Percentiles rank a stretch among this genome's conserved stretches.
phyloP scores from a whole-genome alignment of 2,888 invertebrate species.

The Hemaris fuciformis region DNA sequence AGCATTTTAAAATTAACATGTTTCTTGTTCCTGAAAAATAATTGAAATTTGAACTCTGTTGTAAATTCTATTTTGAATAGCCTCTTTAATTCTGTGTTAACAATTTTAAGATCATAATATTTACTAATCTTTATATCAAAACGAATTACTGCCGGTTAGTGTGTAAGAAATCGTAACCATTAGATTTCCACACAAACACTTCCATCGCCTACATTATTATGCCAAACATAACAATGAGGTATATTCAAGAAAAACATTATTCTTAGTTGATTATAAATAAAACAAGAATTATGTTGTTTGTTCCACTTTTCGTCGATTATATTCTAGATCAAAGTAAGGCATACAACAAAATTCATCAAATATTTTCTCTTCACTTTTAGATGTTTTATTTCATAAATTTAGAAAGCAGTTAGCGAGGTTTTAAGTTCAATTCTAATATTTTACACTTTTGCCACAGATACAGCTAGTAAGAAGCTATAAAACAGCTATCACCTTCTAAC shows the following conservation, averaged over 20 bases:
- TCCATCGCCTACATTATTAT: not conserved
- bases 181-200: not conserved
- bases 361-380: too few species aligned
- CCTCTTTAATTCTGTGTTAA: too few species aligned
- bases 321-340: not conserved
- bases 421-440: too few species aligned
- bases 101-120: too few species aligned
- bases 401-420: too few species aligned
- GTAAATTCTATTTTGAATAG: too few species aligned
- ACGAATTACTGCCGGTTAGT: not conserved
- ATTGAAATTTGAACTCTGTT: too few species aligned
- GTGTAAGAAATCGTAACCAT: not conserved
- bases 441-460: too few species aligned
- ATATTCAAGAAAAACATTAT: not conserved
- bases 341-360: too few species aligned
- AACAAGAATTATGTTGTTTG: not conserved
- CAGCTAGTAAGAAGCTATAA: too few species aligned
- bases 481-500: too few species aligned
- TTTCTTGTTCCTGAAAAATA: not conserved
- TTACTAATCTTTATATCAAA: too few species aligned
- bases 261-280: not conserved
- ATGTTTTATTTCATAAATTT: not conserved
- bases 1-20: not conserved
- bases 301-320: not conserved
- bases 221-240: not conserved